A percentile compares a stretch with the other conserved stretches of the same genome.
These are phyloP conservation scores for Paedocypris sp. DNA, from an alignment of 2,113 vertebrate species.

Conservation along the genomic window DNA sequence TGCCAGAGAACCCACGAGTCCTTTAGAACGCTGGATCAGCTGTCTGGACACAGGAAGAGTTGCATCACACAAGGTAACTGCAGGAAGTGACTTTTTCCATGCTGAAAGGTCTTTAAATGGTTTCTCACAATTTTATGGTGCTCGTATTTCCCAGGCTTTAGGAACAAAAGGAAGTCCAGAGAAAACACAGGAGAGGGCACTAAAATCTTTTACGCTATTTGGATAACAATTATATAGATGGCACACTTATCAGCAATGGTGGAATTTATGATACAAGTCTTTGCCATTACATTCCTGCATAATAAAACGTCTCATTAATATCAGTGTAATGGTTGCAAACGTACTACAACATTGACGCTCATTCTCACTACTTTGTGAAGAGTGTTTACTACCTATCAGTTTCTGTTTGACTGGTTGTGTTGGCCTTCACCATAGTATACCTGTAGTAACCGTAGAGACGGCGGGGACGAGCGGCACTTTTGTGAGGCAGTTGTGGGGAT, in stretches of 20 bases:
- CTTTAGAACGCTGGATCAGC: background rate
- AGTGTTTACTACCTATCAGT: no score
- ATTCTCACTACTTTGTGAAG: no score
- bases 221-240: no score
- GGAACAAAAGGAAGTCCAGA: background rate
- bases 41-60: background rate
- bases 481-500: constrained; percentile 30
- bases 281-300: no score
- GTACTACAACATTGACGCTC: no score
- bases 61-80: background rate
- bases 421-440: background rate
- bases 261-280: no score
- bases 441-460: constrained; percentile 2
- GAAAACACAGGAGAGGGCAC: no score
- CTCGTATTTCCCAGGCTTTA: background rate
- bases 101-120: background rate
- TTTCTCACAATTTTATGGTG: background rate
- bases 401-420: background rate
- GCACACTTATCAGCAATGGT: background rate
- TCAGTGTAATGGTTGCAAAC: no score
- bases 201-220: no score
- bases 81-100: background rate
- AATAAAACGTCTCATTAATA: no score
- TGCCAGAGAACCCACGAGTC: constrained; percentile 8
- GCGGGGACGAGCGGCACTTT: constrained; percentile 1